A percentile compares a stretch with the other conserved stretches of the same genome.
Evolutionary conservation across 2,113 vertebrate genomes (phyloP).

Genomic region (Bos indicus): DNA sequence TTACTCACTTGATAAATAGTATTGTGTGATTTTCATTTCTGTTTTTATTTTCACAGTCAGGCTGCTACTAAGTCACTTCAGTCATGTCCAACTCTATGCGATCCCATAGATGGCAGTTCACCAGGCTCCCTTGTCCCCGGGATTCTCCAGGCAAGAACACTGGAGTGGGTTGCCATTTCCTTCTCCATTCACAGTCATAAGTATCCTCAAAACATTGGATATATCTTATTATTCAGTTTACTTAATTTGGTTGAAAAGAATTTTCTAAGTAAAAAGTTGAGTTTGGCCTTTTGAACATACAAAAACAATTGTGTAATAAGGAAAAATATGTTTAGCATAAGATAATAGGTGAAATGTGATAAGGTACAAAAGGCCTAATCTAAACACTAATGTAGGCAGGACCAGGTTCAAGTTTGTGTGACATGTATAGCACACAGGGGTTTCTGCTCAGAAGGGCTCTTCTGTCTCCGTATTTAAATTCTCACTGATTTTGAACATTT

Average conservation of each 20-base stretch:
- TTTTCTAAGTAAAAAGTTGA: background rate
- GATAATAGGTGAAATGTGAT: background rate
- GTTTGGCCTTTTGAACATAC: background rate
- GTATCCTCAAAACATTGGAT: background rate
- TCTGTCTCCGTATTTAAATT: background rate
- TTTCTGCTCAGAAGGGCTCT: background rate
- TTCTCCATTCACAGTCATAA: background rate
- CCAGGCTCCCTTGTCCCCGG: too few species aligned
- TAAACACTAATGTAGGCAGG: background rate
- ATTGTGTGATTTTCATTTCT: background rate
- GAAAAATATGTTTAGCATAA: background rate
- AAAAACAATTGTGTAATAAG: background rate
- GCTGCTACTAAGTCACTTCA: too few species aligned
- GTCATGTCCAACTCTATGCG: too few species aligned
- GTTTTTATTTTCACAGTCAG: background rate
- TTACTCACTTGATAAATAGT: background rate
- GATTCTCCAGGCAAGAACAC: too few species aligned
- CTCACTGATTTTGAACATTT: background rate
- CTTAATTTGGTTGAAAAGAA: background rate
- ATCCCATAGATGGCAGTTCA: too few species aligned
- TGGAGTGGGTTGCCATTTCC: too few species aligned
- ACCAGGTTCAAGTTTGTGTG: background rate
- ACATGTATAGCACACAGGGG: rapidly evolving
- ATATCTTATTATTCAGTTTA: background rate
- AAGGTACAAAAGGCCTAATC: background rate